Evolutionary conservation across 2,888 invertebrate species (phyloP), one percentile per base, ranked within the genome.

Genomic region (Cephus sareptanus): DNA sequence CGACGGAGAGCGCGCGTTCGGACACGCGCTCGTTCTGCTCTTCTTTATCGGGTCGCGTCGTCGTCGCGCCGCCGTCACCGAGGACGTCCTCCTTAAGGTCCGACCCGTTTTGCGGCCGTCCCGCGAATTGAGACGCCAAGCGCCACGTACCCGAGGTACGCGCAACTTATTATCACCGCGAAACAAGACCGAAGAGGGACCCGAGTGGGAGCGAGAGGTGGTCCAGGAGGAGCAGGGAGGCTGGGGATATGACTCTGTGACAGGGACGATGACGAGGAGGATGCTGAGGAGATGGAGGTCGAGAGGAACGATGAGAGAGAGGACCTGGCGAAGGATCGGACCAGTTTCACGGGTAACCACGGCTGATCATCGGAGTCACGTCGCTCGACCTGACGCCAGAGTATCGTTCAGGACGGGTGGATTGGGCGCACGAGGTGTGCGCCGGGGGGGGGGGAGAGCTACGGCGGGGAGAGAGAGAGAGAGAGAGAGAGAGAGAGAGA

Each of bases 381-480:
- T 71, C 71, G 71, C 31, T 71, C 33, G 71, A 71, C 71, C 33
- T 34, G 71, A 71, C 71, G 71, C 71, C 31, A 79, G 76, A 79
- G 76, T 76, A 76, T 69, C 79, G 79, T 56, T 23, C 23, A 56
- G 23, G 56, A 56, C 56, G 56, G 56, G 23, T 23, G 56, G 56
- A 56, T 56, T 56, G 56, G 56, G 56, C 56, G 56, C 71, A 69
- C 79, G 82, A 75, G 75, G 71, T 33, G 33, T 77, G 79, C 70
- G 76, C 34, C 77, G 69, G 68, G 35, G 69, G 69, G 70, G 31
- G 23, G 35, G 74, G n/a, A 37, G 56, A 78, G 56, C 76, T 56
- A 71, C 75, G 40, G 76, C 75, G 80, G 77, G 76, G 76, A 69
- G 77, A 71, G 73, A 76, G 35, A 74, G 75, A 76, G 74, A 77